Conservation (phyloP, 1,140 invertebrate genomes). For the Cephus cinctus region DNA sequence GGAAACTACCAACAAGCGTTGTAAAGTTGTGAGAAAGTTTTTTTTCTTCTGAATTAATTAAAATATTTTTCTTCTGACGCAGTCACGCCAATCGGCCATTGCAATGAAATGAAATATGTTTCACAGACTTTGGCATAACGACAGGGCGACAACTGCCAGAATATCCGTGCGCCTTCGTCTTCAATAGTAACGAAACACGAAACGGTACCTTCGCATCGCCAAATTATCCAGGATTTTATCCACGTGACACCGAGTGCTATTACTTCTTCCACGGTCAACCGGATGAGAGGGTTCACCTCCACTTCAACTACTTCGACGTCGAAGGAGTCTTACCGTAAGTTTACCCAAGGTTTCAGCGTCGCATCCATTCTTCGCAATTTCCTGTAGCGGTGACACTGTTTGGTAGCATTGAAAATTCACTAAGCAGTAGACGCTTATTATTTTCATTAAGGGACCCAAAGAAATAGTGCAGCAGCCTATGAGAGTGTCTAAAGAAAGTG, state of each 20-base stretch:
- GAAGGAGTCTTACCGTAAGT: slow-evolving; percentile 89
- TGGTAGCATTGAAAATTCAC: too few species aligned
- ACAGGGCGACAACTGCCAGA: slow-evolving; percentile 71
- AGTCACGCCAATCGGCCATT: background rate
- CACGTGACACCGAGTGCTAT: slow-evolving; percentile 89
- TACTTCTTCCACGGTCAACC: slow-evolving; percentile 87
- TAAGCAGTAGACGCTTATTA: too few species aligned
- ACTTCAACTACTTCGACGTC: slow-evolving; percentile 89
- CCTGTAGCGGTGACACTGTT: too few species aligned
- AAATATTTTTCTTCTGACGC: background rate
- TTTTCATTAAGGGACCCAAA: too few species aligned
- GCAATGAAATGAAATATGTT: slow-evolving; percentile 16
- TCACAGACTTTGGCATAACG: slow-evolving; percentile 77
- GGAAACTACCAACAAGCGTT: too few species aligned
- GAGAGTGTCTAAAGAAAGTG: too few species aligned
- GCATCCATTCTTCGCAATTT: slow-evolving; percentile 17
- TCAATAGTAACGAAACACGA: slow-evolving; percentile 73
- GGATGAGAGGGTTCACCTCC: slow-evolving; percentile 80
- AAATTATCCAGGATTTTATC: slow-evolving; percentile 91
- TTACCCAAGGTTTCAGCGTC: too few species aligned
- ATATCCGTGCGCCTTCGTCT: slow-evolving; percentile 80
- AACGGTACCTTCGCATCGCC: slow-evolving; percentile 87
- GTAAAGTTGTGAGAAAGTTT: too few species aligned
- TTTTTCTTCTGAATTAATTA: too few species aligned
- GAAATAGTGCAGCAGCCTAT: too few species aligned